Evolutionary conservation across 2,888 invertebrate genomes (phyloP), one percentile per base, ranked within the genome.

Genomic region (Rotaria magnacalcarata): DNA sequence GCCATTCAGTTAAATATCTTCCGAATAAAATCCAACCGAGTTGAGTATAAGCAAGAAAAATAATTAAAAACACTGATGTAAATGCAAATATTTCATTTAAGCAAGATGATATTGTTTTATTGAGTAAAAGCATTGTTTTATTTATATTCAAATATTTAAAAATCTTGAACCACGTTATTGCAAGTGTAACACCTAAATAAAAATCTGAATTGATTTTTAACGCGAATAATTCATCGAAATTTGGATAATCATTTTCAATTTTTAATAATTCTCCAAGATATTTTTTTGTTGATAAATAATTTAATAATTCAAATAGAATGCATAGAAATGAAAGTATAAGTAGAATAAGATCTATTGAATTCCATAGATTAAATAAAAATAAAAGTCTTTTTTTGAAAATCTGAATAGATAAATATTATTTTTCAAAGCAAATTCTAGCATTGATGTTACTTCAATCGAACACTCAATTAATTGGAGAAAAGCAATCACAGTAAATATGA

Each of bases 61-160:
- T 75, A 21, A 75, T 75, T 41, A 75, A 16, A 19, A 75, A 75
- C 21, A 75, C 43, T 11, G 21, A 41, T 7, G 75, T 24, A 43
- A 75, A 75, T 43, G 41, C 43, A 75, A 75, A 41, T 7, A 75
- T 34, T 43, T 75, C 75, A 75, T 75, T 75, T 43, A 43, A 41
- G 43, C 75, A 43, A 43, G 41, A 24, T 75, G 75, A 75, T 43
- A 75, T 43, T 43, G 75, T 75, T 75, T 41, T 75, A 19, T 43
- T 75, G 1, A 75, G 75, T 75, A 75, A 43, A 19, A 75, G 75
- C 75, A 75, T 75, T 21, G 75, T 75, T 43, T 75, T 41, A 43
- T 75, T 75, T 43, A 75, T 27, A 4, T 16, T 75, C 10, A 75
- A 75, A 43, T 75, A 75, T 43, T 75, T 75, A 41, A 75, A 75